Base-by-base conservation (phyloP, 2,888 invertebrate genomes). In the Dichetophora obliterata region DNA sequence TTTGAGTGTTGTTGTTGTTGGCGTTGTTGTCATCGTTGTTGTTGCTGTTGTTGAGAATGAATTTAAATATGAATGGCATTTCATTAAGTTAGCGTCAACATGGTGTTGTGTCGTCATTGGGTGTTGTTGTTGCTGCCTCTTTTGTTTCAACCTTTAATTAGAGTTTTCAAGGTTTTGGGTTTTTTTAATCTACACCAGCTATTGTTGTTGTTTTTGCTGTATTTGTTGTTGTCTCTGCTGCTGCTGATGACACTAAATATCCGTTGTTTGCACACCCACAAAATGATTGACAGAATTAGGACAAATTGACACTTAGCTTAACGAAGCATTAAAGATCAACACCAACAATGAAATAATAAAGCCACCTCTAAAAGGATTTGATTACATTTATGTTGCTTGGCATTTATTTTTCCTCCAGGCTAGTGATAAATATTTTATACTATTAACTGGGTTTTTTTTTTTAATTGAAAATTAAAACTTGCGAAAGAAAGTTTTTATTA, bases 281-380 rank as follows among this genome's bases (percentile, higher is more conserved):
- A 78, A 81, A 82, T 86, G 85, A 86, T 86, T 86, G 85, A 86
- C 86, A 86, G 85, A 86, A 83, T 85, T 86, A 82, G 85, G 83
- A 81, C 85, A 74, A 22, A 37, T 59, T 37, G n/a, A 71, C 59
- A 43, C 34, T 34, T 59, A 71, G 59, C 61, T 72, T 72, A 72
- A 72, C 72, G 72, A 43, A 72, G 72, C 72, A 61, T 72, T 61
- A 61, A 72, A 61, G 59, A 71, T 71, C 71, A 59, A 27, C 70
- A 52, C 19, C 19, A 19, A 27, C 9, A 19, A 50, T 31, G 5
- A 4, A 31, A n/a, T n/a, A 31, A 69, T 27, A 48, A 24, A 71
- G 34, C 19, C 43, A 43, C 16, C 24, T 22, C 48, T 48, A 31
- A 72, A 72, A 72, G 72, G 72, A 72, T 72, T 43, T 48, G 59